phyloP scores from a whole-genome alignment of 23 tunicate genomes.

The Phallusia fumigata region DNA sequence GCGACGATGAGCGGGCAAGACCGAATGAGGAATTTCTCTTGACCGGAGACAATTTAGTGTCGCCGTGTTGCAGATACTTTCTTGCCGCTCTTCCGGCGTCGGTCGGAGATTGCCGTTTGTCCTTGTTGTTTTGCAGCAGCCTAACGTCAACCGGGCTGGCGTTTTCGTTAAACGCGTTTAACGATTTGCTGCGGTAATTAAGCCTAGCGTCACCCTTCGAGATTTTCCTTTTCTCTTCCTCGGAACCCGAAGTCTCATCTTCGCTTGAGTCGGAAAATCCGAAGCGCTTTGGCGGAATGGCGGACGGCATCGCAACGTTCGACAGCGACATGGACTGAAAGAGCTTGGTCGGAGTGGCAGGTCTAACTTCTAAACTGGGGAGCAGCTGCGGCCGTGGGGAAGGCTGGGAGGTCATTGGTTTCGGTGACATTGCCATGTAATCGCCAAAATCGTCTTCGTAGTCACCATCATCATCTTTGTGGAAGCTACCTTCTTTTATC shows the following conservation, averaged over 20 bases:
- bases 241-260: not conserved
- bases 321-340: conserved; percentile 5
- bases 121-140: not conserved
- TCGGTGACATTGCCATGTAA: not conserved
- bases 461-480: conserved; percentile 51
- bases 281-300: not conserved
- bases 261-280: conserved; percentile 7
- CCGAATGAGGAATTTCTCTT: not conserved
- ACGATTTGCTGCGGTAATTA: not conserved
- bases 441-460: conserved; percentile 22
- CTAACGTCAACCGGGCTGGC: not conserved
- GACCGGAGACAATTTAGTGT: conserved; percentile 5
- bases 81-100: conserved; percentile 28
- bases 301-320: not conserved
- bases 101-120: not conserved
- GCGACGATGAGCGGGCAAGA: conserved; percentile 4
- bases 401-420: not conserved
- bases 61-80: conserved; percentile 10
- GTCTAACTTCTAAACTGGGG: not conserved
- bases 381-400: not conserved
- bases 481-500: conserved; percentile 29
- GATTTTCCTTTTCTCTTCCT: not conserved
- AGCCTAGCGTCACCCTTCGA: not conserved
- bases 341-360: not conserved
- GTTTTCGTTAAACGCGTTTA: conserved; percentile 8